These are phyloP conservation scores for Orthosia gothica DNA, from an alignment of 2,888 invertebrate species.

Conservation along the genomic window DNA sequence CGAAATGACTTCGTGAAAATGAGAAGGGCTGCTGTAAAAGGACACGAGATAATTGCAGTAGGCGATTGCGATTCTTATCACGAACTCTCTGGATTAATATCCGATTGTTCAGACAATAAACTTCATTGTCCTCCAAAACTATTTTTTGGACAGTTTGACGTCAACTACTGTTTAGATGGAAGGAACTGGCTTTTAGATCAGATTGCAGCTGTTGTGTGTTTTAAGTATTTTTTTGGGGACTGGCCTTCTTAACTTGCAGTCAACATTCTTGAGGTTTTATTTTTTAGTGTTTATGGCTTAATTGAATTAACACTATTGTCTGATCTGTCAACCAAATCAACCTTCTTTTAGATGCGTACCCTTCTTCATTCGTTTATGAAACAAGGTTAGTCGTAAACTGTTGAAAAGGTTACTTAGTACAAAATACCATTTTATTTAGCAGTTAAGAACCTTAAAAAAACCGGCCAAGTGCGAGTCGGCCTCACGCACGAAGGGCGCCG, in stretches of 20 bases:
- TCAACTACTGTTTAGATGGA: neutral
- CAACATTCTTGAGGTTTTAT: neutral
- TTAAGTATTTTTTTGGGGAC: neutral
- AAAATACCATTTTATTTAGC: slow-evolving; percentile 12
- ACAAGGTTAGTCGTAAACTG: slow-evolving; percentile 17
- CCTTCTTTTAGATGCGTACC: neutral
- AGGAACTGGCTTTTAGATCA: slow-evolving; percentile 14
- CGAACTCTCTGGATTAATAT: slow-evolving; percentile 29
- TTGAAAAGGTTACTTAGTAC: slow-evolving; percentile 11
- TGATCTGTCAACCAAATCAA: neutral
- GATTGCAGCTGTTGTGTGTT: neutral
- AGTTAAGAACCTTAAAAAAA: slow-evolving; percentile 18
- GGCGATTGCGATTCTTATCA: slow-evolving; percentile 10
- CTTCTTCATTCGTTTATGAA: neutral
- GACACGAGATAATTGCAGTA: neutral
- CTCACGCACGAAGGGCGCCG: too few relatives aligned
- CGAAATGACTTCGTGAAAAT: slow-evolving; percentile 44
- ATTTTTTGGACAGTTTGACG: slow-evolving; percentile 12
- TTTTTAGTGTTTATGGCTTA: neutral
- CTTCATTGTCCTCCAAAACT: slow-evolving; percentile 23
- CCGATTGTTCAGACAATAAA: slow-evolving; percentile 12
- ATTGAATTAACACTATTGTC: slow-evolving; percentile 29
- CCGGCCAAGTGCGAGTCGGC: too few relatives aligned
- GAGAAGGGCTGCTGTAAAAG: slow-evolving; percentile 33
- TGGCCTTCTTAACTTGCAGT: slow-evolving; percentile 5